Percentiles rank a stretch among this genome's conserved stretches.
Conservation (phyloP, 2,888 invertebrate species). For the Ellobium chinense region DNA sequence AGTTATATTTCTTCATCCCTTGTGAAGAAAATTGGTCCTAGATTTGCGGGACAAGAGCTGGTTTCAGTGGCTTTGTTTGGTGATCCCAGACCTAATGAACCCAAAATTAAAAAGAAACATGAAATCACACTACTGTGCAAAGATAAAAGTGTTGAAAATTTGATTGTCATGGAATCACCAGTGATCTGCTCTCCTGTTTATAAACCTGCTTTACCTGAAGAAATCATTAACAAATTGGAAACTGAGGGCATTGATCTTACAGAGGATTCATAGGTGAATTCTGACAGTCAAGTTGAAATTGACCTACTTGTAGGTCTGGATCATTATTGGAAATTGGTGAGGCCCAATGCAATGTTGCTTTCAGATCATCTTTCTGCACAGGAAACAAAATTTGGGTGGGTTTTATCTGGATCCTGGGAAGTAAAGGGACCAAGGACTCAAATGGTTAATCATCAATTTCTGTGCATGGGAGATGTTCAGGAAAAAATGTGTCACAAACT, state of each 20-base stretch:
- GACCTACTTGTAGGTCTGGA: neutral
- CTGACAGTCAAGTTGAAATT: neutral
- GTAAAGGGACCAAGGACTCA: neutral
- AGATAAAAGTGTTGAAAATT: too few relatives aligned
- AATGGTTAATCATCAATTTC: neutral
- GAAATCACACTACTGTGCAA: neutral
- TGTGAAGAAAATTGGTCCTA: neutral
- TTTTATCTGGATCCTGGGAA: conserved; percentile 7
- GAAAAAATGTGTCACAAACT: too few relatives aligned
- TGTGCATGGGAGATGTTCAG: neutral
- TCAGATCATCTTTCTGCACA: neutral
- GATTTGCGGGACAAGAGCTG: neutral
- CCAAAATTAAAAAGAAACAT: neutral
- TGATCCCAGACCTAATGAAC: neutral
- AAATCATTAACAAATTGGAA: too few relatives aligned
- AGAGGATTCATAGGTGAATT: too few relatives aligned
- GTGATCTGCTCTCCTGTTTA: too few relatives aligned
- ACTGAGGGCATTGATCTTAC: too few relatives aligned
- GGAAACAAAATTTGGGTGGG: conserved; percentile 22
- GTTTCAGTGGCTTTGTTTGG: neutral
- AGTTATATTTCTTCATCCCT: neutral
- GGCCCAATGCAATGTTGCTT: neutral
- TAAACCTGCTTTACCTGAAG: too few relatives aligned
- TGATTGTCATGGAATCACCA: too few relatives aligned
- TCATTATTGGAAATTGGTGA: neutral